Base-by-base conservation (phyloP, 2,797 vertebrate genomes). In the Novumbra hubbsi region DNA sequence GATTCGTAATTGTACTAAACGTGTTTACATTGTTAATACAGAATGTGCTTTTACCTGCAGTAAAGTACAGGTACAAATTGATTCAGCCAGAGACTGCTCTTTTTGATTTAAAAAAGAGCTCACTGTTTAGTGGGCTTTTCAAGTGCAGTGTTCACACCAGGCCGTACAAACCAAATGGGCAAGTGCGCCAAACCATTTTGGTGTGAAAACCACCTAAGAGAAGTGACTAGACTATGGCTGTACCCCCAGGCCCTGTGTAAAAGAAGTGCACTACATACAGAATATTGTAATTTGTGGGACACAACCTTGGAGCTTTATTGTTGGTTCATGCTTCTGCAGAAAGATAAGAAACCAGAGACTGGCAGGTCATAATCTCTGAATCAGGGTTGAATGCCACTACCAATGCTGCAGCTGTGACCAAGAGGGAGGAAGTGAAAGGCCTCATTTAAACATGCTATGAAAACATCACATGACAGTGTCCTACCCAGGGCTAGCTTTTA, bases 401-500 rank as follows among this genome's bases (percentile, higher is more conserved):
- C 57, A 68, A 19, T 30, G n/a, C 19, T 30, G 27, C 14, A 45
- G 66, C 5, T 60, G 38, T 30, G 38, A 34, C 48, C 48, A 63
- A 70, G 62, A 41, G 57, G 1, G 34, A 50, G 68, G 67, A 75
- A 50, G 41, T 24, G 38, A 50, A 62, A 62, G 55, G 21, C n/a
- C 14, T 52, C 2, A 16, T 41, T 14, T 28, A 28, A 15, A 66
- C 24, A 67, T 50, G 48, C 27, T 32, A 9, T 52, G 8, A 70
- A 70, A 19, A 15, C 3, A 69, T 50, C 45, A 50, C 32, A 68
- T 27, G 24, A 50, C 45, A 27, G 24, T 45, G 41, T 45, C 41
- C 41, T 3, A 45, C 9, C 11, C 41, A 45, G 41, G 41, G 41
- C 41, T 12, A 45, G 41, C 12, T 45, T 12, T 11, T 2, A 12